Base-by-base conservation (phyloP, 2,888 invertebrate genomes). In the Tetragonula carbonaria region DNA sequence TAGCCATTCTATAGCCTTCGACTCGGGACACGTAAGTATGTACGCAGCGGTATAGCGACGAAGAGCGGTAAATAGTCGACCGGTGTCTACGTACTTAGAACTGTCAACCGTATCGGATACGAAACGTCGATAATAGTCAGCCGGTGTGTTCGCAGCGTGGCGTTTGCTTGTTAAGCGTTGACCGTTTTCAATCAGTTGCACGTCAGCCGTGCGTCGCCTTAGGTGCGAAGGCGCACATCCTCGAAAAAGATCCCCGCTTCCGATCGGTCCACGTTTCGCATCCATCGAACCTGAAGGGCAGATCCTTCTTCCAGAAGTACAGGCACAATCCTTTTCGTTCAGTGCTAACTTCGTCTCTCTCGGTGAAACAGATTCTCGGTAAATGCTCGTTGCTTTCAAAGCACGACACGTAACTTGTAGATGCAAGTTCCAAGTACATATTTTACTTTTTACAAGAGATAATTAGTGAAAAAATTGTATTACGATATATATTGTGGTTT, bases 71-170 rank as follows among this genome's bases (percentile, higher is more conserved):
- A 28, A 57, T 57, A 57, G n/a, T 45, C 65, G 74, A 28, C 53
- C 16, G 18, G 33, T 50, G 50, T 59, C 16, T 6, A 50, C 14
- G 45, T 73, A 80, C 80, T 75, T 76, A 75, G 80, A 62, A 66
- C 77, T 80, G 86, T 85, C 82, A 78, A 70, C 72, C 63, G 62
- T 78, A 73, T 87, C 86, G 86, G 81, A 87, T 87, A 53, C n/a
- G 74, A 53, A 63, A 55, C 13, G 13, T 66, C 73, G 86, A 86
- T 82, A 85, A 78, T 65, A 73, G 51, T 50, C 50, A 66, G 18
- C 63, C 62, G 5, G 65, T 50, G 65, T 50, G 79, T 62, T 68
- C 50, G n/a, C 18, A 51, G 33, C 14, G 45, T 75, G 67, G 51
- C 66, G 72, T 51, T 51, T 18, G 85, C 86, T 86, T 78, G 86